phyloP scores from a whole-genome alignment of 2,797 vertebrate species.

The Ataeniobius toweri region DNA sequence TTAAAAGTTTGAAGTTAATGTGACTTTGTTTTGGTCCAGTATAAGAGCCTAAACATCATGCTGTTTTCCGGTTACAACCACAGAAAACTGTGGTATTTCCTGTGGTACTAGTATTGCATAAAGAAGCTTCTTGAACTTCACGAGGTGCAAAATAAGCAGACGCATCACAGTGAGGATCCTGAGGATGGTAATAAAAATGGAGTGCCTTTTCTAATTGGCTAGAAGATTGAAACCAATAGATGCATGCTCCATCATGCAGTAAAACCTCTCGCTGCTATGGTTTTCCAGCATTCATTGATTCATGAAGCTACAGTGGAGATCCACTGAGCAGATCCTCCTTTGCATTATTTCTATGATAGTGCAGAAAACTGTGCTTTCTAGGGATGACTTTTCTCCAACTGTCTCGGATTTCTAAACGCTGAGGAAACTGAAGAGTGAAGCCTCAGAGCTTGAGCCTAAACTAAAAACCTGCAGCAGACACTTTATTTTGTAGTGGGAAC shows the following conservation, averaged over 20 bases:
- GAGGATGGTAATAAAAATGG: too few relatives aligned
- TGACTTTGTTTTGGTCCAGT: conserved; percentile 38
- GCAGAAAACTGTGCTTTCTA: conserved; percentile 8
- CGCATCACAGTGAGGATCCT: not conserved
- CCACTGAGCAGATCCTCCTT: conserved; percentile 8
- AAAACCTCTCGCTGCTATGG: not conserved
- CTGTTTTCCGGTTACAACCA: conserved; percentile 39
- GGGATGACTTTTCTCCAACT: not conserved
- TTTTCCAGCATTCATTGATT: conserved; percentile 19
- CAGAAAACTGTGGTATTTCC: conserved; percentile 33
- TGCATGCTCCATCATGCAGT: too few relatives aligned
- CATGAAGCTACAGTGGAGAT: conserved; percentile 5
- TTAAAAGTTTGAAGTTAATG: too few relatives aligned
- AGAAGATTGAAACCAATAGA: too few relatives aligned
- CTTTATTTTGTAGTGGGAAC: conserved; percentile 28
- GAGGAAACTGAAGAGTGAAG: not conserved
- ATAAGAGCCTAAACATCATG: not conserved
- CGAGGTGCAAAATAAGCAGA: not conserved
- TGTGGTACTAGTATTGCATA: conserved; percentile 17
- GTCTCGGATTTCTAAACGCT: not conserved
- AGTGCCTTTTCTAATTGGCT: too few relatives aligned
- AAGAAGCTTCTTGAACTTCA: not conserved
- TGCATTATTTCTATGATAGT: conserved; percentile 1
- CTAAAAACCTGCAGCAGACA: not conserved
- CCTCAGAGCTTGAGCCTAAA: not conserved